phyloP scores from a whole-genome alignment of 2,113 vertebrate genomes.

The Pelmatolapia mariae region DNA sequence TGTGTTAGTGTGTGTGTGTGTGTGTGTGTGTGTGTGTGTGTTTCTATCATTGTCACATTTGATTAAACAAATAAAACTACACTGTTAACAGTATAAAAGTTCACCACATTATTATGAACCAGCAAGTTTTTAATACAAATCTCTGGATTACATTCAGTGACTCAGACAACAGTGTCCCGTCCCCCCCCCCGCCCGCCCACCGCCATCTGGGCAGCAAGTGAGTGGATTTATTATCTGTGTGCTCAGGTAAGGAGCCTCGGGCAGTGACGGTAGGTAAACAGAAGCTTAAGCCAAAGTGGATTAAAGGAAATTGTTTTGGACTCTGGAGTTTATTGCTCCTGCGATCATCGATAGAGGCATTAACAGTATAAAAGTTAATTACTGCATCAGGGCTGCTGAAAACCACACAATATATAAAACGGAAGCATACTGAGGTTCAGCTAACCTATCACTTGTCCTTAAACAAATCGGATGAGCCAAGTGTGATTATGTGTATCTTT shows the following conservation, averaged over 20 bases:
- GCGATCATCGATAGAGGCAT: background rate
- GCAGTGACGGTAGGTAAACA: background rate
- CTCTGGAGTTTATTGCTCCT: background rate
- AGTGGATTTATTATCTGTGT: background rate
- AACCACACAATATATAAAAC: background rate
- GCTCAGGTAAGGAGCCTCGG: background rate
- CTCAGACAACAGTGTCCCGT: accelerated
- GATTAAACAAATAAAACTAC: background rate
- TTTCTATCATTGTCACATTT: background rate
- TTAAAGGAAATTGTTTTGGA: background rate
- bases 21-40: background rate
- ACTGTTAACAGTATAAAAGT: background rate
- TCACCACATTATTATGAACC: background rate
- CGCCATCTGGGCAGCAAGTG: background rate
- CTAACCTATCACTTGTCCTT: background rate
- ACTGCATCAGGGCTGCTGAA: background rate
- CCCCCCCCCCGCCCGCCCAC: accelerated
- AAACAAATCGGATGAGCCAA: background rate
- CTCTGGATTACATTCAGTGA: background rate
- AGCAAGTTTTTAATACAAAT: background rate
- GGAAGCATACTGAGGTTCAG: background rate
- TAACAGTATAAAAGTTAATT: background rate
- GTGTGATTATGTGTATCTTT: background rate
- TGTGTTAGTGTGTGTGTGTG: background rate
- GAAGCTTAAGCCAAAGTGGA: background rate